Conservation (phyloP, 2,888 invertebrate genomes). For the Scrobipalpa atriplicella region DNA sequence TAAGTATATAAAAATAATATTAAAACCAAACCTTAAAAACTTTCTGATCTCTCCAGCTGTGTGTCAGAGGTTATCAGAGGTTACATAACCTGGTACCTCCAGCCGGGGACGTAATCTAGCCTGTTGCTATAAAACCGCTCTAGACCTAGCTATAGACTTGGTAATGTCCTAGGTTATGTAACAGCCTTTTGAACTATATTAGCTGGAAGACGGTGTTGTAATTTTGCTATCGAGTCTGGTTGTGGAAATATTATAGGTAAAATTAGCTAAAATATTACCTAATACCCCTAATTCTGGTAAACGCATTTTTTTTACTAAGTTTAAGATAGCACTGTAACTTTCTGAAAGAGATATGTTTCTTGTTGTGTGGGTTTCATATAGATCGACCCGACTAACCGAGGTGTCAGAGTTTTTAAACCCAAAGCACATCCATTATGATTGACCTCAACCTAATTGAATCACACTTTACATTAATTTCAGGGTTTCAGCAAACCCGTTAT, state of each 20-base stretch:
- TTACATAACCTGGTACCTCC: slow-evolving; percentile 38
- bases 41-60: slow-evolving; percentile 33
- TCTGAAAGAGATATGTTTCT: too few relatives aligned
- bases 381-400: too few relatives aligned
- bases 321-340: too few relatives aligned
- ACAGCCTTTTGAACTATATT: background rate
- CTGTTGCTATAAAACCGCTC: slow-evolving; percentile 21
- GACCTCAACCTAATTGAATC: slow-evolving; percentile 13
- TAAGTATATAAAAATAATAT: too few relatives aligned
- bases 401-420: background rate
- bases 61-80: slow-evolving; percentile 46
- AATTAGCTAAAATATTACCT: too few relatives aligned
- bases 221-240: background rate
- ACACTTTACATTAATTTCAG: slow-evolving; percentile 11
- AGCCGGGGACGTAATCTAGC: slow-evolving; percentile 39
- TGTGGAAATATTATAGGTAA: too few relatives aligned
- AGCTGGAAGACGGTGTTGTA: background rate
- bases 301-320: too few relatives aligned
- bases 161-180: slow-evolving; percentile 11
- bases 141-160: background rate
- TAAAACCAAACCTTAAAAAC: too few relatives aligned
- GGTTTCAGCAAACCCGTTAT: background rate
- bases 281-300: too few relatives aligned
- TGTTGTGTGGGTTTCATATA: too few relatives aligned
- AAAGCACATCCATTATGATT: background rate